A percentile compares a stretch with the other conserved stretches of the same genome.
Conservation (phyloP, 2,113 vertebrate genomes). For the Periophthalmus modestus region DNA sequence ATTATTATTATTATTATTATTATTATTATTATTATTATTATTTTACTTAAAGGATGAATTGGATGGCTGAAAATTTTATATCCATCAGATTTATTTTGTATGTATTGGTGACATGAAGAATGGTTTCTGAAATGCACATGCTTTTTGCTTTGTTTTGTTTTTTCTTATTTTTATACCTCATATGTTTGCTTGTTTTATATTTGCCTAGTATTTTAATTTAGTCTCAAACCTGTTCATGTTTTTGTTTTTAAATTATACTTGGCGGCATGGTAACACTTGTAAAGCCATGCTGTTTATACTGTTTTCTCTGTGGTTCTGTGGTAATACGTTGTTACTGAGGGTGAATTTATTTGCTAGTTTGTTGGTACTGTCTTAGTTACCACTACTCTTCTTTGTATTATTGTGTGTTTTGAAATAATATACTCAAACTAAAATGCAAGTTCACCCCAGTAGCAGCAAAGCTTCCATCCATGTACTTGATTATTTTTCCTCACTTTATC, state of each 20-base stretch:
- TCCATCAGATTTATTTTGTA: constrained; percentile 31
- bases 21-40: constrained; percentile 37
- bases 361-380: constrained; percentile 53
- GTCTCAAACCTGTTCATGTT: constrained; percentile 2
- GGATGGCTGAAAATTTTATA: constrained; percentile 14
- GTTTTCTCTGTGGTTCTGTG: constrained; percentile 13
- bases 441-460: constrained; percentile 46
- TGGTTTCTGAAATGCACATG: constrained; percentile 19
- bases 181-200: constrained; percentile 31
- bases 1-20: constrained; percentile 41
- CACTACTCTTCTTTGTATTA: constrained; percentile 27
- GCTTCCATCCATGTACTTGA: constrained; percentile 19
- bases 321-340: constrained; percentile 11
- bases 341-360: constrained; percentile 32
- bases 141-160: constrained; percentile 29
- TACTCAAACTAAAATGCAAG: constrained; percentile 31
- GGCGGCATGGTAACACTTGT: constrained; percentile 7
- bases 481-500: constrained; percentile 53
- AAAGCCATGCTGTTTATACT: constrained; percentile 14
- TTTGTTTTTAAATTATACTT: constrained; percentile 35
- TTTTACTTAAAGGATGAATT: constrained; percentile 17
- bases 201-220: neutral
- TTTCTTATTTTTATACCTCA: constrained; percentile 38
- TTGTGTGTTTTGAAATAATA: constrained; percentile 34
- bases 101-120: constrained; percentile 33